These are phyloP conservation scores for Clupea harengus DNA, from an alignment of 2,113 vertebrate genomes.

Conservation along the genomic window DNA sequence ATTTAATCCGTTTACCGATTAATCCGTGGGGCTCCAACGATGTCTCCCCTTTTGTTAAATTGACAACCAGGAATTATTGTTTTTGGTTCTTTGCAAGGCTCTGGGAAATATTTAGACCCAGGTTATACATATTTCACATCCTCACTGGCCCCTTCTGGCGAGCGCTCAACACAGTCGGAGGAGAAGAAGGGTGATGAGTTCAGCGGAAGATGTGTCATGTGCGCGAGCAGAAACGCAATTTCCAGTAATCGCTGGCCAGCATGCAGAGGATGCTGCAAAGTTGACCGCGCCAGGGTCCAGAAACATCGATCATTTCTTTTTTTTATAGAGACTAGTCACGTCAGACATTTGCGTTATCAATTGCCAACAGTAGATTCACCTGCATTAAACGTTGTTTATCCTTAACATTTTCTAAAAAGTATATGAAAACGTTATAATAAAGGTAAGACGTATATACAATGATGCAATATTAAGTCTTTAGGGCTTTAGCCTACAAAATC, in stretches of 20 bases:
- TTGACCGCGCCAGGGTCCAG: not conserved
- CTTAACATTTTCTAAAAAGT: too few relatives aligned
- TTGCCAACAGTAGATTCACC: not conserved
- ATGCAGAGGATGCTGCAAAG: not conserved
- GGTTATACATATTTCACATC: not conserved
- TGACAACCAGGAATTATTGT: not conserved
- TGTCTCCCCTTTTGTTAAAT: not conserved
- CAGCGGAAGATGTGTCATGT: slow-evolving; percentile 9
- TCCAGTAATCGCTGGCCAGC: slow-evolving; percentile 8
- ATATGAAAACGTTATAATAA: too few relatives aligned
- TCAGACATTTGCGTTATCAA: not conserved
- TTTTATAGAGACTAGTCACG: not conserved
- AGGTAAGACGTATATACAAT: too few relatives aligned
- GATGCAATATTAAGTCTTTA: not conserved
- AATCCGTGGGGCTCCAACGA: not conserved
- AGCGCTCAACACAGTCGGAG: too few relatives aligned
- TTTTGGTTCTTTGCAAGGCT: not conserved
- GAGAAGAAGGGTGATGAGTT: not conserved
- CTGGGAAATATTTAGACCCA: not conserved
- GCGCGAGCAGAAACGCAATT: not conserved
- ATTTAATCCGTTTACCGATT: not conserved
- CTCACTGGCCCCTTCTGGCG: not conserved
- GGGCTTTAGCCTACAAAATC: not conserved
- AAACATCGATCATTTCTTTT: not conserved
- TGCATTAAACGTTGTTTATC: not conserved